Conservation (phyloP, 2,888 invertebrate genomes). For the Lasioglossum villosulum region DNA sequence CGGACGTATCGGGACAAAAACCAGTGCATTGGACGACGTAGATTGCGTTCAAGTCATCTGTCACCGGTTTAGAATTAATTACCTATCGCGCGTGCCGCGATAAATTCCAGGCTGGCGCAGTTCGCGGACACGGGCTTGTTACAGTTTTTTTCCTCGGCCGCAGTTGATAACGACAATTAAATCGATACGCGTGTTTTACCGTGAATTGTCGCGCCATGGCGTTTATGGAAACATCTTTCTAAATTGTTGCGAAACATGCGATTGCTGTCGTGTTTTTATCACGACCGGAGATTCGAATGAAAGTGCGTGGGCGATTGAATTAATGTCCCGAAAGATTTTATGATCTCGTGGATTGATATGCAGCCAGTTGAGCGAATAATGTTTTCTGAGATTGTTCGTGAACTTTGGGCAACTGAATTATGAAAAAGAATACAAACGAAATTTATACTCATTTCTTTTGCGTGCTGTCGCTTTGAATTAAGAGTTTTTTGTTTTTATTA, state of each 20-base stretch:
- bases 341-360: background rate
- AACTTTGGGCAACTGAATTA: background rate
- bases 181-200: background rate
- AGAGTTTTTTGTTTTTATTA: background rate
- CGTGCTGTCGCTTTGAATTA: background rate
- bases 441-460: background rate
- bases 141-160: slow-evolving; percentile 29
- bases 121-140: slow-evolving; percentile 7
- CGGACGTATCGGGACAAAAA: slow-evolving; percentile 8
- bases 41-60: slow-evolving; percentile 23
- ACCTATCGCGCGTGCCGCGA: slow-evolving; percentile 39
- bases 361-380: background rate
- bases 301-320: background rate
- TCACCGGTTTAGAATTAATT: slow-evolving; percentile 57
- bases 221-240: slow-evolving; percentile 15
- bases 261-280: background rate
- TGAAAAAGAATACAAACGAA: background rate
- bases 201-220: slow-evolving; percentile 1
- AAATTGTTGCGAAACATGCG: slow-evolving; percentile 2
- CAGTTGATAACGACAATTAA: slow-evolving; percentile 32
- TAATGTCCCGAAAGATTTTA: background rate
- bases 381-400: background rate
- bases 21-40: slow-evolving; percentile 9
- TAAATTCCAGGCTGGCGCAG: slow-evolving; percentile 31
- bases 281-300: background rate